Base-by-base conservation (phyloP, 2,888 invertebrate species). In the Rapana venosa region DNA sequence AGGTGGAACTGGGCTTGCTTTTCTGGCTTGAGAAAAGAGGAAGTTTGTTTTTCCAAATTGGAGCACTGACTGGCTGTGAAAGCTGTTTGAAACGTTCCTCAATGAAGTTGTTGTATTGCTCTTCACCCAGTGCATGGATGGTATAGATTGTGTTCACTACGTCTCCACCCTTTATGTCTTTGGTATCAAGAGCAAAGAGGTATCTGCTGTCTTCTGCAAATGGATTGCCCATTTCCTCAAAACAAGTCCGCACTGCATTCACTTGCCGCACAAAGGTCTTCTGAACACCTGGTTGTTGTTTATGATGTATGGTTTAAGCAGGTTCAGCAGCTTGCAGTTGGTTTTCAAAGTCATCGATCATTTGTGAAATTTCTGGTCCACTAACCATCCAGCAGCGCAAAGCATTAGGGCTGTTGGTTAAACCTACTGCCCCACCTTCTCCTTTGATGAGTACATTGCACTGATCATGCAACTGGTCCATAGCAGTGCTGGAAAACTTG, bases 381-480 rank as follows among this genome's bases (percentile, higher is more conserved):
- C 15, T 58, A n/a, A 56, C 77, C 77, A 87, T 77, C 87, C 74
- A 87, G 22, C 70, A 70, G 6, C 35, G 5, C 36, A 66, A 35
- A n/a, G 87, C 91, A 56, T 30, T 47, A 20, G 90, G 88, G 36
- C 91, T 92, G 87, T 91, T 92, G 35, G 92, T 92, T 8, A 90
- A 22, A 20, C 91, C 92, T 6, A 92, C 88, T 66, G 89, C 91
- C 17, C 92, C 92, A 61, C 92, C 91, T 32, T 86, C 87, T 20
- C 90, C 92, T 87, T 92, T 92, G 36, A 92, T 85, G 13, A 90
- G 13, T 22, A 79, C 87, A 87, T 92, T 93, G 30, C 91, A 79
- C 66, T 93, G 92, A 56, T 92, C 92, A 81, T 92, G 93, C 26
- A 87, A 90, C 35, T 92, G 92, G 61, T 93, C 92, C 83, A 92